Percentiles rank a stretch among this genome's conserved stretches.
These are phyloP conservation scores for Pristionchus mayeri DNA, from an alignment of 2,888 invertebrate genomes.

Conservation along the genomic window DNA sequence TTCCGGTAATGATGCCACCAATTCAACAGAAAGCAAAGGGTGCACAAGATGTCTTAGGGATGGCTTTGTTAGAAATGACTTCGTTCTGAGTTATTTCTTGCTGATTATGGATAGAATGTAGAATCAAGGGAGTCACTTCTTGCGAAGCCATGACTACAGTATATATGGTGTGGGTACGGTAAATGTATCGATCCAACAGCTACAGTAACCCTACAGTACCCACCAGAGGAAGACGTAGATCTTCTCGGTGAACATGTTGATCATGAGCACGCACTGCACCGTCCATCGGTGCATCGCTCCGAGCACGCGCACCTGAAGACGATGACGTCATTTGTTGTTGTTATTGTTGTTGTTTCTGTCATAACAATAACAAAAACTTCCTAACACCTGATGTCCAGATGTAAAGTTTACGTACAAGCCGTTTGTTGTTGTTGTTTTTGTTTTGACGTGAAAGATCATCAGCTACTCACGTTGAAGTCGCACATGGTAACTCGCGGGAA, in stretches of 20 bases:
- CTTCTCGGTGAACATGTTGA: conserved; percentile 67
- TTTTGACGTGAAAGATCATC: background rate
- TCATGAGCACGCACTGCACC: conserved; percentile 73
- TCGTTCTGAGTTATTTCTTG: no score
- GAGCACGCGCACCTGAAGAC: conserved; percentile 65
- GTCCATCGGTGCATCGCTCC: conserved; percentile 74
- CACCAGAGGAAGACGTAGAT: conserved; percentile 60
- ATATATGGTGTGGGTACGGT: no score
- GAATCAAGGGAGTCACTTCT: no score
- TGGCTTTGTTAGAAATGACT: no score
- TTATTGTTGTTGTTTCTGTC: background rate
- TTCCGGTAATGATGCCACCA: no score
- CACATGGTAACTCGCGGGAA: conserved; percentile 68
- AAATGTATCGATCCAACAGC: no score
- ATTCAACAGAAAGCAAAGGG: no score
- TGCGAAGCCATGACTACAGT: no score
- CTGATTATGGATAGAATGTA: no score
- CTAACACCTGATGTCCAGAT: background rate
- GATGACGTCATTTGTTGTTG: background rate
- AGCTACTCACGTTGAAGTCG: conserved; percentile 58
- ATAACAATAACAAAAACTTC: background rate
- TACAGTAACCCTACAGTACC: no score
- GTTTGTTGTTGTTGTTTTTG: background rate
- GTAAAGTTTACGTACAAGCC: no score
- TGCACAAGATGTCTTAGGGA: background rate